These are phyloP conservation scores for Platygyra sinensis DNA, from an alignment of 64 coral and sea anemone species.

Conservation along the genomic window DNA sequence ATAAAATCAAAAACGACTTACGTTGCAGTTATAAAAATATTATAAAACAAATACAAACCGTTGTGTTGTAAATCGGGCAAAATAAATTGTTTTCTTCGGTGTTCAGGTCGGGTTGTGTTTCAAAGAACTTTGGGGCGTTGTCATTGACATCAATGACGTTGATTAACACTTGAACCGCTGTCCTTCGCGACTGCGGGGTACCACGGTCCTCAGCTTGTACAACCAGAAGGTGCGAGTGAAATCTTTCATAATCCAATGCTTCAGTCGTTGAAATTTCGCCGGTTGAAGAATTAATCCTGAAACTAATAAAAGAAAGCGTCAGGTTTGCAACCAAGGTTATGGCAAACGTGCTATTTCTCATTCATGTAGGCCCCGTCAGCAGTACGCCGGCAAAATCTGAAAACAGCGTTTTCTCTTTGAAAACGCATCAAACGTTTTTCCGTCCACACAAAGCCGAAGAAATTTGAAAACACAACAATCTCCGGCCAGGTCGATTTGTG, in stretches of 20 bases:
- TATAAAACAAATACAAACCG: conserved; percentile 1
- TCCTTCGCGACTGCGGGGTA: conserved; percentile 25
- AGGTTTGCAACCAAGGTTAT: too few species aligned
- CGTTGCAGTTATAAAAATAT: not conserved
- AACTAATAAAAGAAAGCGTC: not conserved
- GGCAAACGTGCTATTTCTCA: too few species aligned
- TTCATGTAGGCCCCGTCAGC: too few species aligned
- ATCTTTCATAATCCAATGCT: conserved; percentile 17
- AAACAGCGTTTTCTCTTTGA: too few species aligned
- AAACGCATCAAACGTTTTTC: too few species aligned
- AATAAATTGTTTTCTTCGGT: not conserved
- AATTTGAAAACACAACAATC: too few species aligned
- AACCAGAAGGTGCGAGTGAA: conserved; percentile 1
- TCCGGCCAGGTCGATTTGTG: too few species aligned
- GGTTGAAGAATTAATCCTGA: conserved; percentile 41
- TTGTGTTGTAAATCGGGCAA: not conserved
- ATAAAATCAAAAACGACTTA: not conserved
- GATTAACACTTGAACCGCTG: conserved; percentile 25
- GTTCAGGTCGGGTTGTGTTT: not conserved
- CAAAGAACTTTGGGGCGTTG: conserved; percentile 34
- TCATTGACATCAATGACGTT: conserved; percentile 65
- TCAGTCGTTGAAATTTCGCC: conserved; percentile 12
- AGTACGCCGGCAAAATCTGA: too few species aligned
- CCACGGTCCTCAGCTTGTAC: conserved; percentile 39
- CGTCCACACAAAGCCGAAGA: too few species aligned